phyloP scores from a whole-genome alignment of 2,113 vertebrate species.

The Mus pahari region DNA sequence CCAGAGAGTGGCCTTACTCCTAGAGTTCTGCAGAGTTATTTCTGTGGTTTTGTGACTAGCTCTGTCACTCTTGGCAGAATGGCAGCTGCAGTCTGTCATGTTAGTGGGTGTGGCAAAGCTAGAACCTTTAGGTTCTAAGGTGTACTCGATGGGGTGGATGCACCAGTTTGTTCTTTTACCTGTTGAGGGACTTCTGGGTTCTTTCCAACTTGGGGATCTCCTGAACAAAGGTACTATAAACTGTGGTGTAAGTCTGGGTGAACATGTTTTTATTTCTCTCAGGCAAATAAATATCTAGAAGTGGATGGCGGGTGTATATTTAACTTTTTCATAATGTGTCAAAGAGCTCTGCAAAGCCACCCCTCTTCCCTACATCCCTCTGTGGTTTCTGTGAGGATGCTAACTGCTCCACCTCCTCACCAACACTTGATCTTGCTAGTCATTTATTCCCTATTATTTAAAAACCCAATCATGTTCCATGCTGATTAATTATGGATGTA shows the following conservation, averaged over 20 bases:
- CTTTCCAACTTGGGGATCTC: not conserved
- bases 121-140: not conserved
- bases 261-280: constrained; percentile 35
- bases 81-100: not conserved
- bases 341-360: not conserved
- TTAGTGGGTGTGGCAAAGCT: not conserved
- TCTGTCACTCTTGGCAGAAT: not conserved
- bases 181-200: not conserved
- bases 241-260: not conserved
- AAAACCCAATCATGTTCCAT: constrained; percentile 18
- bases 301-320: not conserved
- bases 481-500: not conserved
- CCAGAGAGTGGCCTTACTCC: not conserved
- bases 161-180: not conserved
- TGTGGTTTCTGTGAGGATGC: not conserved
- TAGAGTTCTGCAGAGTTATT: not conserved
- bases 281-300: constrained; percentile 46
- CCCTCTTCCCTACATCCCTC: not conserved
- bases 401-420: not conserved
- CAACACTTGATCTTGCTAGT: not conserved
- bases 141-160: not conserved
- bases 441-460: not conserved
- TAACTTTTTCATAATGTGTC: constrained; percentile 32
- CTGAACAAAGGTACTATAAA: constrained; percentile 28
- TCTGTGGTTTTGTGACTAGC: not conserved